Evolutionary conservation across 1,140 invertebrate genomes (phyloP).

Genomic region (Trinorchestia longiramus): DNA sequence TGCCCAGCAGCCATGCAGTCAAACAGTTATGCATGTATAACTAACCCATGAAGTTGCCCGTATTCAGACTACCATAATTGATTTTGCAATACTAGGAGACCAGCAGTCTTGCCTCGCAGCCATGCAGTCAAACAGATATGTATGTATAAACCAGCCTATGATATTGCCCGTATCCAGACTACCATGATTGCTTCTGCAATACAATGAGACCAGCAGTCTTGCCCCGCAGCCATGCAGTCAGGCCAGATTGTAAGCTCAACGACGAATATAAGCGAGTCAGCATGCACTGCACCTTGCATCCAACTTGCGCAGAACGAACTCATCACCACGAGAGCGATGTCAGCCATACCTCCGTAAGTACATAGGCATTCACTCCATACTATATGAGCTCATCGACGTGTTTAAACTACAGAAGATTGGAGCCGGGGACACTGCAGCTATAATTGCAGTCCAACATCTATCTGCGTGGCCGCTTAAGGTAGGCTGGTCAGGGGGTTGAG

Average conservation of each 20-base stretch:
- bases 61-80: too few species aligned
- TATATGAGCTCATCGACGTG: background rate
- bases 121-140: too few species aligned
- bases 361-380: background rate
- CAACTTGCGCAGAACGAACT: background rate
- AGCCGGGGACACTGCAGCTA: background rate
- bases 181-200: too few species aligned
- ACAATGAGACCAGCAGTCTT: background rate
- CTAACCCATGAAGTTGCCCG: too few species aligned
- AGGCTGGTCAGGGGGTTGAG: background rate
- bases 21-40: too few species aligned
- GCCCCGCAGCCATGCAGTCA: background rate
- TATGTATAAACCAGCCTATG: too few species aligned
- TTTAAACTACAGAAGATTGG: background rate
- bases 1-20: too few species aligned
- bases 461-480: background rate
- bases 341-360: background rate
- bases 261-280: background rate
- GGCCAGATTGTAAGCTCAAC: background rate
- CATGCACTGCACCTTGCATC: background rate
- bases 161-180: too few species aligned
- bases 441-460: background rate
- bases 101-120: background rate
- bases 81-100: too few species aligned
- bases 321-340: background rate